Evolutionary conservation across 2,888 invertebrate species (phyloP).

Genomic region (Andrena camellia): DNA sequence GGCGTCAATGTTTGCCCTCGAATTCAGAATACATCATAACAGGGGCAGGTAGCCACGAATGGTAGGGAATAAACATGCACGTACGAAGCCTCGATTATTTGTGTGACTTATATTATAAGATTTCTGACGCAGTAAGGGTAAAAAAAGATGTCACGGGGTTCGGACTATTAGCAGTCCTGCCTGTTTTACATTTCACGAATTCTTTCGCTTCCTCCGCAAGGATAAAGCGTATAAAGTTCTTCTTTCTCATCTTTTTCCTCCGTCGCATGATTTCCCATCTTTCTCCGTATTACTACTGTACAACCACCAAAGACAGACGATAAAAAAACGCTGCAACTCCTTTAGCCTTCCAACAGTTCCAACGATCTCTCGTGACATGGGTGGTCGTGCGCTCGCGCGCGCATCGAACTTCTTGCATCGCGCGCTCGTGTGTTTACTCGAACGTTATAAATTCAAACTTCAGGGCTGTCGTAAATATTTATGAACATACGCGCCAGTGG

Average conservation of each 20-base stretch:
- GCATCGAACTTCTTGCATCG: conserved; percentile 30
- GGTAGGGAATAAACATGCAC: too few species aligned
- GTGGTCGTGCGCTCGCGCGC: conserved; percentile 42
- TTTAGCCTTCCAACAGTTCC: conserved; percentile 45
- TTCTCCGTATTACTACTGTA: conserved; percentile 27
- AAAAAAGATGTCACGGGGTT: background rate
- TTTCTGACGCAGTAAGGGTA: too few species aligned
- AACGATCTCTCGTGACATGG: conserved; percentile 41
- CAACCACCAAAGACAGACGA: conserved; percentile 27
- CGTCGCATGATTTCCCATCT: conserved; percentile 17
- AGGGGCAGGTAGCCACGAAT: too few species aligned
- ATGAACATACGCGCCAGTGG: conserved; percentile 48
- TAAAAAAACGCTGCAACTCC: conserved; percentile 39
- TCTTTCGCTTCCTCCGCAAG: background rate
- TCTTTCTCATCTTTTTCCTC: background rate
- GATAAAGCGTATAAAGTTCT: conserved; percentile 2
- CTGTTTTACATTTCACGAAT: background rate
- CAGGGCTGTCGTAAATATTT: conserved; percentile 54
- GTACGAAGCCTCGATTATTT: background rate
- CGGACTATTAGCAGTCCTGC: background rate
- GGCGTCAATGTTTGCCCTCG: too few species aligned
- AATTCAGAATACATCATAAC: too few species aligned
- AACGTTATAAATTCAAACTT: conserved; percentile 60
- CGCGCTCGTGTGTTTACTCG: conserved; percentile 54
- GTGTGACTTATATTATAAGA: background rate